These are phyloP conservation scores for Gasteruption jaculator DNA, from an alignment of 2,888 invertebrate species.

Conservation along the genomic window DNA sequence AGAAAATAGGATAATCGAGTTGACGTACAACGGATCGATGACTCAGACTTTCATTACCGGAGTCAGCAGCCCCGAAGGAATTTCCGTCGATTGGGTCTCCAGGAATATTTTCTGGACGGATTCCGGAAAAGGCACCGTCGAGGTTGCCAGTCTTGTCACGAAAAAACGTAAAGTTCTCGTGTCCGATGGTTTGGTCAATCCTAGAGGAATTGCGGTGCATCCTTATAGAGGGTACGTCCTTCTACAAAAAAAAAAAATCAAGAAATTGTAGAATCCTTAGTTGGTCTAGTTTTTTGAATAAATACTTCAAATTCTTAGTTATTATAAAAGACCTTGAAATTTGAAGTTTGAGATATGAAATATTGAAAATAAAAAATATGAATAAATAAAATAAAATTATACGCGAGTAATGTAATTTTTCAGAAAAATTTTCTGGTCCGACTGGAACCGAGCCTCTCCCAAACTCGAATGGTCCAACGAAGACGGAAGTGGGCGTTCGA, in stretches of 20 bases:
- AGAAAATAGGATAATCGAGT: slow-evolving; percentile 38
- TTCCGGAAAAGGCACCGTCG: slow-evolving; percentile 80
- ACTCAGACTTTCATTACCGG: slow-evolving; percentile 54
- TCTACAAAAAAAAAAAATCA: slow-evolving; percentile 6
- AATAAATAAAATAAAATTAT: background rate
- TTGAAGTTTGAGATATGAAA: background rate
- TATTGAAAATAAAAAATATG: slow-evolving; percentile 2
- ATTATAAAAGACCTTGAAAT: slow-evolving; percentile 1
- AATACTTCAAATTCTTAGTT: background rate
- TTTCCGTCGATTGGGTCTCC: slow-evolving; percentile 90
- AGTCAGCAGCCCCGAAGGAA: slow-evolving; percentile 86
- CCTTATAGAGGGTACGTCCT: slow-evolving; percentile 71
- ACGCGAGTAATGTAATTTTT: no score
- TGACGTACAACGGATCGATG: slow-evolving; percentile 43
- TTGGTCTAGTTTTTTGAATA: slow-evolving; percentile 9
- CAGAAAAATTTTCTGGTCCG: slow-evolving; percentile 96
- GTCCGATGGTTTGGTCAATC: slow-evolving; percentile 75
- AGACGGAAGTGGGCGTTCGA: slow-evolving; percentile 79
- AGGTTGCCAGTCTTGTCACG: slow-evolving; percentile 81
- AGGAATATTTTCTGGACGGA: slow-evolving; percentile 97
- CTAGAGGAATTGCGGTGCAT: slow-evolving; percentile 93
- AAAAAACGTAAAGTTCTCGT: slow-evolving; percentile 74
- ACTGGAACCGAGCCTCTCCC: slow-evolving; percentile 88
- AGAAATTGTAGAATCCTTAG: slow-evolving; percentile 5
- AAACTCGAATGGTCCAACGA: slow-evolving; percentile 93